Evolutionary conservation across 2,797 vertebrate genomes (phyloP), one percentile per base, ranked within the genome.

Genomic region (Paguma larvata): DNA sequence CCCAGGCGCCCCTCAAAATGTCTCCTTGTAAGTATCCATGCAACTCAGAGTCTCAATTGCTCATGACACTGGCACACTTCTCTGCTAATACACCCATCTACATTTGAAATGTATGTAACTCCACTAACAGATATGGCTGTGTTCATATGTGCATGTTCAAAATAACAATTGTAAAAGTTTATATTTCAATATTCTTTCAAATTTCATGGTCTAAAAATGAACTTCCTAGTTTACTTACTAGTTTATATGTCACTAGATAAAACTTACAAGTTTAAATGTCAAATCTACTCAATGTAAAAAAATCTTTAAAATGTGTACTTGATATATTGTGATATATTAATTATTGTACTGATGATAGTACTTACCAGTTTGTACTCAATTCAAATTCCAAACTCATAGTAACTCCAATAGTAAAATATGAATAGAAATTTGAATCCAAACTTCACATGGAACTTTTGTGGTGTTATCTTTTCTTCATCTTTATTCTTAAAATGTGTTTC

Each of bases 1-100:
- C 56, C 56, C 21, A 59, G 21, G 56, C 7, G 3, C 56, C 21
- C 8, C 56, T 23, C 44, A 30, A 2, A 63, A 12, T 51, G 8
- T 75, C 68, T 41, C 12, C 13, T 25, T 32, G 27, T 0, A 38
- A 73, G 12, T 32, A 21, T 1, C 27, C 4, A 10, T 68, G 38
- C 19, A 3, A 13, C 10, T 27, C 11, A 11, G 30, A 21, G 51
- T 68, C 25, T 27, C n/a, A 1, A 3, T 0, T 15, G 16, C 7
- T 41, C 34, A 2, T 13, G 30, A 32, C 25, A 2, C 41, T 38
- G 53, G 7, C 23, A 38, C 6, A 14, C 23, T 6, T 34, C 18
- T 3, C 11, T 15, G 12, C 19, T 30, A 21, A 21, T 1, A 32
- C 6, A 23, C 16, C 2, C 53, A 16, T 27, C 46, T 25, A 14